A percentile compares a stretch with the other conserved stretches of the same genome.
These are phyloP conservation scores for Pogonocichla stellata DNA, from an alignment of 2,113 vertebrate genomes.

Conservation along the genomic window DNA sequence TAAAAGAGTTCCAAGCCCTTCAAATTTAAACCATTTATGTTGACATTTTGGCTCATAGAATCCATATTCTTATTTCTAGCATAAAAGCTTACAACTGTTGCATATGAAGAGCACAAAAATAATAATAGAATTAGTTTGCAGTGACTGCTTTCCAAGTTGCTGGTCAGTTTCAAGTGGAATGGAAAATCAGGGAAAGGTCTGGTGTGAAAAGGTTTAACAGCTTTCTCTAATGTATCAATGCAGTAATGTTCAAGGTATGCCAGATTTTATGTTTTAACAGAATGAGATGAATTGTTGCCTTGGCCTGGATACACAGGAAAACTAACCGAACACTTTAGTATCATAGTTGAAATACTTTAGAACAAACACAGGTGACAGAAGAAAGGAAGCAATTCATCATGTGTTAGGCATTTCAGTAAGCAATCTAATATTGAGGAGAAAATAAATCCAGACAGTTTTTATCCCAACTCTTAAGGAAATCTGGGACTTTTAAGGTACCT, in stretches of 20 bases:
- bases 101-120: not conserved
- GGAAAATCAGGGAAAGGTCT: not conserved
- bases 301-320: not conserved
- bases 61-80: not conserved
- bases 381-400: not conserved
- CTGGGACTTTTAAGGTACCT: not conserved
- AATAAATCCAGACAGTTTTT: not conserved
- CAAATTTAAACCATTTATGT: not conserved
- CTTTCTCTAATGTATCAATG: not conserved
- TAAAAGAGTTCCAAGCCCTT: rapidly evolving
- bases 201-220: not conserved
- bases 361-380: not conserved
- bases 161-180: not conserved
- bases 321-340: not conserved
- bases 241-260: not conserved
- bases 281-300: not conserved
- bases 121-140: not conserved
- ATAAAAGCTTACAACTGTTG: not conserved
- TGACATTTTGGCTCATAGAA: not conserved
- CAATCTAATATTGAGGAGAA: not conserved
- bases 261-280: not conserved
- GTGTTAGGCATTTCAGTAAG: not conserved
- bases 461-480: not conserved
- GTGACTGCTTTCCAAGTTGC: not conserved
- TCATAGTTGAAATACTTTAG: not conserved